Evolutionary conservation across 2,113 vertebrate genomes (phyloP).

Genomic region (Entelurus aequoreus): DNA sequence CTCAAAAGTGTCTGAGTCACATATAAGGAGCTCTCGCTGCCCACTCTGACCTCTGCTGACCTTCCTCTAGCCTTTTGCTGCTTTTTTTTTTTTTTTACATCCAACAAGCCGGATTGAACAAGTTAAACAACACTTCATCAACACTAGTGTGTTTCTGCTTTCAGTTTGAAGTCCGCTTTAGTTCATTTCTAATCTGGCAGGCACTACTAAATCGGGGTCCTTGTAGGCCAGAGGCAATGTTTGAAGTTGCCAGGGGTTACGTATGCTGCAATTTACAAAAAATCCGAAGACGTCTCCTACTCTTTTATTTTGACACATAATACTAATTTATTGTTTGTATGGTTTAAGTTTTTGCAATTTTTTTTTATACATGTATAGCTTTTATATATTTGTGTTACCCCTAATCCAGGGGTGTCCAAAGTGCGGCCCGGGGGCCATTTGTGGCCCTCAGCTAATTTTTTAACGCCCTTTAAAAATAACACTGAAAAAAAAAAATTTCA

Average conservation of each 20-base stretch:
- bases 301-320: background rate
- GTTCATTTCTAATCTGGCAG: slow-evolving; percentile 12
- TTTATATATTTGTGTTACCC: too few species aligned
- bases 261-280: background rate
- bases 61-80: slow-evolving; percentile 43
- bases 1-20: slow-evolving; percentile 55
- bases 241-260: background rate
- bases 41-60: slow-evolving; percentile 63
- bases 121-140: slow-evolving; percentile 57
- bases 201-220: background rate
- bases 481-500: too few species aligned
- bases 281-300: background rate
- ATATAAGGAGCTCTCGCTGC: slow-evolving; percentile 47
- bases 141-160: slow-evolving; percentile 28
- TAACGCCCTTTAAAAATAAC: too few species aligned
- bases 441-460: too few species aligned
- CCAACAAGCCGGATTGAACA: slow-evolving; percentile 52
- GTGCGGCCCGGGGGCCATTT: too few species aligned
- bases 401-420: too few species aligned
- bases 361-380: too few species aligned
- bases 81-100: slow-evolving; percentile 21
- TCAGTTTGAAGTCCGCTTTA: slow-evolving; percentile 17
- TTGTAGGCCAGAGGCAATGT: background rate
- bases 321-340: too few species aligned
- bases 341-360: too few species aligned